These are phyloP conservation scores for Excalfactoria chinensis DNA, from an alignment of 2,113 vertebrate genomes.

Conservation along the genomic window DNA sequence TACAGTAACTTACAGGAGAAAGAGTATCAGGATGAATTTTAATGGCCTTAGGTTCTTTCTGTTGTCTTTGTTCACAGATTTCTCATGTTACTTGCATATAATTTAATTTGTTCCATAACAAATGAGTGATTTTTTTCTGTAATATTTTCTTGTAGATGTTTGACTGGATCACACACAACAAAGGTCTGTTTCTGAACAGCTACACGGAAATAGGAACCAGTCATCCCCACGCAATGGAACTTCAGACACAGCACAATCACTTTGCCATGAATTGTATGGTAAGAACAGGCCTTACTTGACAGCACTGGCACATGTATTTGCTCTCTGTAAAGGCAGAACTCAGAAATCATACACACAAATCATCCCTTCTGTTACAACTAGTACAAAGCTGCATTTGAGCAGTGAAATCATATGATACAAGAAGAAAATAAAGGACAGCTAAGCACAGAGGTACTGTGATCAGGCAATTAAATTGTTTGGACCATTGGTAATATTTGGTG, in stretches of 20 bases:
- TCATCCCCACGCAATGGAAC: constrained; percentile 93
- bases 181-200: constrained; percentile 95
- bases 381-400: neutral
- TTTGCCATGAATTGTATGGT: constrained; percentile 99
- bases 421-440: neutral
- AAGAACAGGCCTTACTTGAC: constrained; percentile 63
- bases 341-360: neutral
- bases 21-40: neutral
- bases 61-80: neutral
- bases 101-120: neutral
- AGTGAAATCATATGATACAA: neutral
- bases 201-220: constrained; percentile 97
- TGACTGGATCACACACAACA: constrained; percentile 99
- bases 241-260: constrained; percentile 98
- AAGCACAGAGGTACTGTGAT: neutral
- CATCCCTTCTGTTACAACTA: neutral
- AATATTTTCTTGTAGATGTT: constrained; percentile 88
- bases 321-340: neutral
- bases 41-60: neutral
- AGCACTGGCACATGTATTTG: accelerated
- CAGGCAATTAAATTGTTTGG: neutral
- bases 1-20: neutral
- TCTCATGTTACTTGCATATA: neutral
- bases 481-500: neutral
- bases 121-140: neutral